Percentiles rank a stretch among this genome's conserved stretches.
Evolutionary conservation across 1,140 invertebrate genomes (phyloP).

Genomic region (Eciton burchellii): DNA sequence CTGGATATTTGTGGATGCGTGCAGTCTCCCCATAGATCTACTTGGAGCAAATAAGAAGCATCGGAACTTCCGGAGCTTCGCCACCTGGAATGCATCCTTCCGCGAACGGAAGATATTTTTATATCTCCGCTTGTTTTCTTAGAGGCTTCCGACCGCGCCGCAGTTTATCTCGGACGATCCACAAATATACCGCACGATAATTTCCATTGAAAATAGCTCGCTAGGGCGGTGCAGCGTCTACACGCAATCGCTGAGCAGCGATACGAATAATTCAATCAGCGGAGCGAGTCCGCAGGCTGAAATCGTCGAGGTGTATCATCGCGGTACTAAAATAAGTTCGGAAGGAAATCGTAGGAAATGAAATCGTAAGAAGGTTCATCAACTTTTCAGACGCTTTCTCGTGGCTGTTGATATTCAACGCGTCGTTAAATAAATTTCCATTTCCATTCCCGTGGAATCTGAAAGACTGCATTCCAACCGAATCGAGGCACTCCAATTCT

Average conservation of each 20-base stretch:
- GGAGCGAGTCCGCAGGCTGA: background rate
- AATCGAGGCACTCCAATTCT: no score
- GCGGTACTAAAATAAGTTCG: background rate
- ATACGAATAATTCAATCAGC: background rate
- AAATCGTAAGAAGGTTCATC: no score
- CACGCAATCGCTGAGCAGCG: background rate
- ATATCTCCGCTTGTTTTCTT: constrained; percentile 64
- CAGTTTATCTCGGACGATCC: constrained; percentile 24
- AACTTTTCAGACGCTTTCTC: no score
- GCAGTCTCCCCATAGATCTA: background rate
- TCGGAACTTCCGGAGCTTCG: constrained; percentile 31
- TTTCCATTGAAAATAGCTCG: constrained; percentile 46
- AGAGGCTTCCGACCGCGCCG: constrained; percentile 19
- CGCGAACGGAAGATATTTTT: constrained; percentile 57
- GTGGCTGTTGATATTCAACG: no score
- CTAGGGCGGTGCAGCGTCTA: background rate
- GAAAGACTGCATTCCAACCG: no score
- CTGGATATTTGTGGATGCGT: constrained; percentile 2
- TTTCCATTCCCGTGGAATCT: no score
- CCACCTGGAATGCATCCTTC: constrained; percentile 51
- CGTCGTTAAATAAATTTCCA: no score
- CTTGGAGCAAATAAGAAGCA: constrained; percentile 39
- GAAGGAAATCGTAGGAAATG: no score
- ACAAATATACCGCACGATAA: constrained; percentile 44
- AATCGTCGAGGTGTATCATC: background rate